Conservation (phyloP, 1,140 invertebrate species). For the Eriosoma lanigerum region DNA sequence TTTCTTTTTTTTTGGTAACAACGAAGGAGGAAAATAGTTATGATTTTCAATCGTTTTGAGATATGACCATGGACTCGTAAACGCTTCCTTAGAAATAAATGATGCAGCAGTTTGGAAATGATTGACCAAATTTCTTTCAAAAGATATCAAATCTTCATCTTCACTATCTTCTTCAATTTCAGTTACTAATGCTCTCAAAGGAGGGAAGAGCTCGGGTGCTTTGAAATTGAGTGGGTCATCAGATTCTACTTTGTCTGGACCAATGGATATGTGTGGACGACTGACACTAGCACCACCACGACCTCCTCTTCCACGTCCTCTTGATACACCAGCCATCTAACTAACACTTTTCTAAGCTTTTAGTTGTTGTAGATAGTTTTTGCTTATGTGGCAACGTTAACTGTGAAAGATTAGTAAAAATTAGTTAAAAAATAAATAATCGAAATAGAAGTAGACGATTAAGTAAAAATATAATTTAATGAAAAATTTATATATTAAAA, state of each 20-base stretch:
- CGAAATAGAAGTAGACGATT: too few relatives aligned
- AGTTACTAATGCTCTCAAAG: conserved; percentile 44
- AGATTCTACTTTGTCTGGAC: conserved; percentile 1
- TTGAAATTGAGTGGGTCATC: conserved; percentile 35
- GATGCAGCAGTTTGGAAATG: conserved; percentile 45
- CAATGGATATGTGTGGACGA: conserved; percentile 33
- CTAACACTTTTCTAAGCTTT: conserved; percentile 44
- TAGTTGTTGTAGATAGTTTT: conserved; percentile 9
- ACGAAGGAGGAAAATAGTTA: conserved; percentile 35
- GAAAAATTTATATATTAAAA: too few relatives aligned
- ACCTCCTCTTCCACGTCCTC: conserved; percentile 30
- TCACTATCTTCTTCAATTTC: conserved; percentile 52
- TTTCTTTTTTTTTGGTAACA: conserved; percentile 37
- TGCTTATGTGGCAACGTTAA: conserved; percentile 31
- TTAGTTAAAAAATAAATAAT: too few relatives aligned
- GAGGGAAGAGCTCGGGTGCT: conserved; percentile 46
- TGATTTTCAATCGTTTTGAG: conserved; percentile 36
- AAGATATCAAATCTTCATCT: conserved; percentile 49
- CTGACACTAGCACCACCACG: conserved; percentile 2
- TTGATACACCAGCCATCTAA: conserved; percentile 40
- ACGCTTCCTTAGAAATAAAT: conserved; percentile 46
- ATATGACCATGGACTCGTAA: conserved; percentile 30
- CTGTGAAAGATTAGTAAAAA: conserved; percentile 1
- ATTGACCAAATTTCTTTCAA: conserved; percentile 29
- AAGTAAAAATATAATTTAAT: too few relatives aligned